These are phyloP conservation scores for Polyploca ridens DNA, from an alignment of 2,888 invertebrate species.

Conservation along the genomic window DNA sequence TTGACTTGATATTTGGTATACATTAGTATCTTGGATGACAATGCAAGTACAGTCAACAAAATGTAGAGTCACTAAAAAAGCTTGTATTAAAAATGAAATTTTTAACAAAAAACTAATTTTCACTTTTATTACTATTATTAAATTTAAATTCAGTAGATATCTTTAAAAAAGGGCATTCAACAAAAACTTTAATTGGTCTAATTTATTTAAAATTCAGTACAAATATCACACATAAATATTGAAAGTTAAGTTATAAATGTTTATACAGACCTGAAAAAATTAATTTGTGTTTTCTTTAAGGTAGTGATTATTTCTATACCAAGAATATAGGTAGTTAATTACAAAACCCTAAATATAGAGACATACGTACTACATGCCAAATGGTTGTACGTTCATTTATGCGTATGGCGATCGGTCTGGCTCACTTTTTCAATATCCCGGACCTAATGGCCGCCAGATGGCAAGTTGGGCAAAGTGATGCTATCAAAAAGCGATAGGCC, in stretches of 20 bases:
- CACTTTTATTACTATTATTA: no score
- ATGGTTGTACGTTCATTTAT: constrained; percentile 43
- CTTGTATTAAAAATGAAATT: no score
- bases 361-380: constrained; percentile 19
- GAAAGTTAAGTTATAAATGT: neutral
- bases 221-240: neutral
- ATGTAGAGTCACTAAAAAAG: no score
- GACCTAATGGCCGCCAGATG: constrained; percentile 82
- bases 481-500: constrained; percentile 84
- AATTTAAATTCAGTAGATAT: no score
- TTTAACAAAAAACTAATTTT: no score
- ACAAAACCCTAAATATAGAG: neutral
- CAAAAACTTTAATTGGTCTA: no score
- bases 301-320: neutral
- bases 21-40: no score
- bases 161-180: no score
- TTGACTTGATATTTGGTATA: no score
- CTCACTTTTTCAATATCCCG: constrained; percentile 83
- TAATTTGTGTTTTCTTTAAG: no score
- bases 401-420: constrained; percentile 53
- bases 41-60: no score
- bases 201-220: neutral
- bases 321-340: neutral
- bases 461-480: constrained; percentile 83
- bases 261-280: neutral